Evolutionary conservation across 1,140 invertebrate species (phyloP), one percentile per base, ranked within the genome.

Genomic region (Neodiprion lecontei): DNA sequence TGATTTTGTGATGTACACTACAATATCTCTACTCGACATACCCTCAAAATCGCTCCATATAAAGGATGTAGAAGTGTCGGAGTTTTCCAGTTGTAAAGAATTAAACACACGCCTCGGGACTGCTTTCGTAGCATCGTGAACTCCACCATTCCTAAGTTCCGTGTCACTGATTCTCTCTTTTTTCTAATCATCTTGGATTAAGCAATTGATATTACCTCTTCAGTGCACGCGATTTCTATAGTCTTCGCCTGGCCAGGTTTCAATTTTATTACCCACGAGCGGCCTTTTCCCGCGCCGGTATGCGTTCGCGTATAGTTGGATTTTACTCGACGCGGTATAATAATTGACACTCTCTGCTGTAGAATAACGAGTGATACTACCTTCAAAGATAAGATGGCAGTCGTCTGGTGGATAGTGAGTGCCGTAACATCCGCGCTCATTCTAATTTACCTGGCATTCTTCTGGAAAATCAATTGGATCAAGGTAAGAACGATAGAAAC

Each of bases 391-490:
- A 9, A 61, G 4, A 66, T 74, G 50, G 67, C 28, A n/a, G 17
- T 69, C 49, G 72, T 23, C 23, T 61, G 65, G 61, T 23, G 53
- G 53, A 12, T 71, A 47, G 12, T 69, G 68, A 23, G 67, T 49
- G 48, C 70, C 7, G 14, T 70, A n/a, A 70, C 67, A 73, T 78
- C 12, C 67, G 48, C 83, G 14, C 74, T 74, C 50, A 75, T 78
- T 50, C 67, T 82, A 50, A 73, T 81, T 72, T 85, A 84, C 72
- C 72, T 80, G 23, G 75, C 74, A n/a, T 85, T 85, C 74, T 80
- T 86, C 72, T 84, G 81, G 78, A 85, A 85, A 74, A 81, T 87
- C 66, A 86, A 85, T 75, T 87, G 82, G 82, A 79, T 86, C 69
- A 80, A 74, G 75, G 86, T 88, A 71, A 86, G 84, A 81, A 72